A percentile compares a stretch with the other conserved stretches of the same genome.
Evolutionary conservation across 2,113 vertebrate genomes (phyloP).

Genomic region (Cryptomyrus ogoouensis): DNA sequence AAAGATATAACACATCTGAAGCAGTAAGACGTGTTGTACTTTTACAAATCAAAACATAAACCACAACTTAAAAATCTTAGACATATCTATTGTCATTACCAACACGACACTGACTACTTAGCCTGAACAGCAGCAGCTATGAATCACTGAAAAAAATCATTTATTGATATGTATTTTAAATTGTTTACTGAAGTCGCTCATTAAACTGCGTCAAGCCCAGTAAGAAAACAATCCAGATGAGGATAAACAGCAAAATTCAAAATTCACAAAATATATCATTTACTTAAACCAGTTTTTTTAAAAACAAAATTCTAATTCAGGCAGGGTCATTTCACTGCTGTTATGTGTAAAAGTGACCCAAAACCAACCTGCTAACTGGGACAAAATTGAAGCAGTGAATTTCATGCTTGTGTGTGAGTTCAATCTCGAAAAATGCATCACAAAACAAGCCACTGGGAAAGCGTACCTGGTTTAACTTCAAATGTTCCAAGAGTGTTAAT

Average conservation of each 20-base stretch:
- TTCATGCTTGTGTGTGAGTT: background rate
- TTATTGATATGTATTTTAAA: background rate
- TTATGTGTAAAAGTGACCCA: background rate
- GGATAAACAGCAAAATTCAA: conserved; percentile 4
- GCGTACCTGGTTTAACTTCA: background rate
- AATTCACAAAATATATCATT: background rate
- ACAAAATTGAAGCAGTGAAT: background rate
- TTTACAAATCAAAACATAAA: background rate
- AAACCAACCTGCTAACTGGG: background rate
- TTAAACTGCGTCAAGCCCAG: background rate
- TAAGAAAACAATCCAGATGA: background rate
- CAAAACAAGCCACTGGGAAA: background rate
- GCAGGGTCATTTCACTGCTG: background rate
- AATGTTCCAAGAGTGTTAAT: background rate
- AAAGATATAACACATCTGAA: background rate
- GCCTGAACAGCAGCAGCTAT: background rate
- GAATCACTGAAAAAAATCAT: background rate
- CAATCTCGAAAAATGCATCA: background rate
- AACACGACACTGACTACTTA: background rate
- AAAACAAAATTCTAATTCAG: background rate
- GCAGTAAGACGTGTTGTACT: background rate
- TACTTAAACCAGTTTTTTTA: background rate
- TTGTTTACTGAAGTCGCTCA: background rate
- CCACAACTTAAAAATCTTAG: background rate
- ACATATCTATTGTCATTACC: background rate